Conservation (phyloP, 30 jellyfish, hydroid and myxozoan genomes). For the Turritopsis dohrnii region DNA sequence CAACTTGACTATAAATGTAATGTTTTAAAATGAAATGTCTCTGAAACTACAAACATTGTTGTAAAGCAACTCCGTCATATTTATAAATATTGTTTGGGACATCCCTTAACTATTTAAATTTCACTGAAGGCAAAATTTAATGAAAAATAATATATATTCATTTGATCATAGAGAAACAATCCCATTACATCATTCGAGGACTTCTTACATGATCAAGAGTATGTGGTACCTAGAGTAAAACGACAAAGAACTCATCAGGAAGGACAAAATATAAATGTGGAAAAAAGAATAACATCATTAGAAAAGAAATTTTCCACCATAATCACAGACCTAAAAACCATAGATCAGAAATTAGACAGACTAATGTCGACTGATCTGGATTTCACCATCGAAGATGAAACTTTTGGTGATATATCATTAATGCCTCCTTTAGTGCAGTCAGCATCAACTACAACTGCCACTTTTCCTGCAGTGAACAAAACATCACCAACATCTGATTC, state of each 20-base stretch:
- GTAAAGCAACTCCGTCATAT: too few species aligned
- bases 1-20: too few species aligned
- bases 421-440: not conserved
- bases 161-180: not conserved
- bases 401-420: not conserved
- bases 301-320: not conserved
- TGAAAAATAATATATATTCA: too few species aligned
- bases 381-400: not conserved
- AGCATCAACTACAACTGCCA: not conserved
- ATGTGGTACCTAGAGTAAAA: not conserved
- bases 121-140: too few species aligned
- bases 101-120: too few species aligned
- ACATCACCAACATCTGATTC: not conserved
- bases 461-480: too few species aligned
- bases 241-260: not conserved
- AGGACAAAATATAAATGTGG: not conserved
- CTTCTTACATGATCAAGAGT: not conserved
- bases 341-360: not conserved
- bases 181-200: not conserved
- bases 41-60: too few species aligned
- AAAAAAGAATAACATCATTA: not conserved
- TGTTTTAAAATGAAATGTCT: too few species aligned
- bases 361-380: not conserved
- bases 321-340: not conserved
- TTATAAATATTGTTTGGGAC: too few species aligned